These are phyloP conservation scores for Dasysyrphus albostriatus DNA, from an alignment of 2,888 invertebrate genomes.

Conservation along the genomic window DNA sequence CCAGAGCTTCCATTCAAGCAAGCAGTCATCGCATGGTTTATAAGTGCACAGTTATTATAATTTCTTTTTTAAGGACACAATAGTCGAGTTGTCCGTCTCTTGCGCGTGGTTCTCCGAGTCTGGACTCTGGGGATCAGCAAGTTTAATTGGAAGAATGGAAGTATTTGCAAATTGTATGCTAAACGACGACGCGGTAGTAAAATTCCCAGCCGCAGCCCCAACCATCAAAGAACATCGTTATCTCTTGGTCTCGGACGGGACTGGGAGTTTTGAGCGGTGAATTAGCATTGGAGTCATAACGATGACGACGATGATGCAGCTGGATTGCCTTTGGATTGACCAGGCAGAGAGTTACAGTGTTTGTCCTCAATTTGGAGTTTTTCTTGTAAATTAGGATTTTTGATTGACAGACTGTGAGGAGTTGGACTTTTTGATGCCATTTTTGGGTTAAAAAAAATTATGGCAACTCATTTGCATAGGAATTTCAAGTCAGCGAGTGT, in stretches of 20 bases:
- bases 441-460: slow-evolving; percentile 52
- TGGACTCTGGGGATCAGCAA: slow-evolving; percentile 52
- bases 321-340: slow-evolving; percentile 37
- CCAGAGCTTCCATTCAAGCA: slow-evolving; percentile 1
- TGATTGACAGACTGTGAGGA: slow-evolving; percentile 72
- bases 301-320: slow-evolving; percentile 56
- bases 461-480: slow-evolving; percentile 60
- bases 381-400: slow-evolving; percentile 71
- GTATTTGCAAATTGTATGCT: slow-evolving; percentile 75
- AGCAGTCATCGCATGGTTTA: slow-evolving; percentile 8
- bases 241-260: slow-evolving; percentile 40
- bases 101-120: slow-evolving; percentile 3
- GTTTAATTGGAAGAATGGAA: slow-evolving; percentile 69
- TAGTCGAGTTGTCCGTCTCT: slow-evolving; percentile 21
- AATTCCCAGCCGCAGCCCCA: slow-evolving; percentile 49
- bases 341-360: neutral
- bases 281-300: slow-evolving; percentile 74
- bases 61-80: slow-evolving; percentile 71
- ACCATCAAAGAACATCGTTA: slow-evolving; percentile 42
- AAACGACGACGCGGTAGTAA: slow-evolving; percentile 71
- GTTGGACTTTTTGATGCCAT: slow-evolving; percentile 45
- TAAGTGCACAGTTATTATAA: slow-evolving; percentile 74
- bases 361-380: slow-evolving; percentile 59
- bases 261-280: slow-evolving; percentile 54
- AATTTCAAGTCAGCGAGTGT: slow-evolving; percentile 3